A percentile compares a stretch with the other conserved stretches of the same genome.
phyloP scores from a whole-genome alignment of 2,797 vertebrate species.

The Prionace glauca region DNA sequence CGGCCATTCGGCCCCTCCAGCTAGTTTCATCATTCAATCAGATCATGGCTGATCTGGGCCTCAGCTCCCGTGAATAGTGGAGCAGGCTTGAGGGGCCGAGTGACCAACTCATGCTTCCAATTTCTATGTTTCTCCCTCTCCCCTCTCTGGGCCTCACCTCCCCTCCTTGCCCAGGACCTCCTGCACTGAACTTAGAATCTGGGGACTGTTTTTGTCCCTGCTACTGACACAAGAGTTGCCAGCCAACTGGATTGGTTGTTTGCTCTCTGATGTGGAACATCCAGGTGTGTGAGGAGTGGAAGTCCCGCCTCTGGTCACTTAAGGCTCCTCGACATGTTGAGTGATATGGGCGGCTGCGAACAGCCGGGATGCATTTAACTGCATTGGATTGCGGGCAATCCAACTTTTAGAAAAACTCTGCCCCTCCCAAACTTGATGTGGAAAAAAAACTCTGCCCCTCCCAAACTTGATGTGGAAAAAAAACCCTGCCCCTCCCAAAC shows the following conservation, averaged over 20 bases:
- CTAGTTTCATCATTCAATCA: background rate
- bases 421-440: background rate
- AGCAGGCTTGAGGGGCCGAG: no score
- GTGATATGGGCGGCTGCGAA: background rate
- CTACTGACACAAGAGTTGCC: background rate
- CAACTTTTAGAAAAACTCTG: background rate
- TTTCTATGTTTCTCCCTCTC: background rate
- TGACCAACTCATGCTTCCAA: no score
- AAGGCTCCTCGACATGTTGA: background rate
- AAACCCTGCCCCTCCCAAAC: background rate
- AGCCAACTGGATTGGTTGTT: background rate
- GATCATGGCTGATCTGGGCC: background rate
- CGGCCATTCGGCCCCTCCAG: background rate
- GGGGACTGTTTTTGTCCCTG: no score
- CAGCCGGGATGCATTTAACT: background rate
- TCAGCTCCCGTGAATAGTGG: background rate
- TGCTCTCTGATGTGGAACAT: no score
- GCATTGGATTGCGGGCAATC: background rate
- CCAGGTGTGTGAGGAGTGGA: background rate
- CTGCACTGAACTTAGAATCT: background rate
- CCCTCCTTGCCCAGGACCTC: background rate
- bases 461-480: background rate
- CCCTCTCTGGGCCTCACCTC: background rate
- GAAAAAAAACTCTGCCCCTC: background rate
- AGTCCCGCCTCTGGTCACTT: background rate